phyloP scores from a whole-genome alignment of 2,113 vertebrate species.

The Shinisaurus crocodilurus region DNA sequence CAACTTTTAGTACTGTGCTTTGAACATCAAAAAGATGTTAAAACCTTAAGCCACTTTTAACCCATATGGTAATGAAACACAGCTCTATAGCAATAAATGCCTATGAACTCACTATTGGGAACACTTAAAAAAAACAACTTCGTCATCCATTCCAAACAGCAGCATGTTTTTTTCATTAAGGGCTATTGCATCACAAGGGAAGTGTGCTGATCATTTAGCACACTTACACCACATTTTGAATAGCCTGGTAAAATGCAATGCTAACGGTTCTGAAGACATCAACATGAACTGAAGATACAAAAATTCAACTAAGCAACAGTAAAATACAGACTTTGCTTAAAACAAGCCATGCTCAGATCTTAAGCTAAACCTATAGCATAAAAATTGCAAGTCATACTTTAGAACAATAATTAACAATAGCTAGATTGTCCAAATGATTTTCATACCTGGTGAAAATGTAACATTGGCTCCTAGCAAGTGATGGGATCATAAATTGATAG shows the following conservation, averaged over 20 bases:
- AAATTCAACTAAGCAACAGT: background rate
- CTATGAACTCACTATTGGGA: background rate
- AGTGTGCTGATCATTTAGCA: background rate
- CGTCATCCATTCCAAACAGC: constrained; percentile 16
- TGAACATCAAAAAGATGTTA: constrained; percentile 9
- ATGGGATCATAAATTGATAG: background rate
- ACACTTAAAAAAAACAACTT: constrained; percentile 39
- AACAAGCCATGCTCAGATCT: constrained; percentile 16
- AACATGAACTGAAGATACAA: constrained; percentile 14
- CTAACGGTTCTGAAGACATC: background rate
- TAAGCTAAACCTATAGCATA: background rate
- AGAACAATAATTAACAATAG: background rate
- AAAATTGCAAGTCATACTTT: background rate
- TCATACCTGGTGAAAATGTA: background rate
- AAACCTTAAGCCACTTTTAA: background rate
- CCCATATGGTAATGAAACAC: constrained; percentile 27
- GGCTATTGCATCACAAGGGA: constrained; percentile 19
- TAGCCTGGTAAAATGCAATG: background rate
- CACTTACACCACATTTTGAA: background rate
- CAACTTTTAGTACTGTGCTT: background rate
- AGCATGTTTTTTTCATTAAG: constrained; percentile 21
- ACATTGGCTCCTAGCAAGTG: background rate
- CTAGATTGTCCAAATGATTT: background rate
- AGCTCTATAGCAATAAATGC: constrained; percentile 4
- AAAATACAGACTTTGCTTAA: constrained; percentile 24